These are phyloP conservation scores for Grapholita molesta DNA, from an alignment of 1,140 invertebrate genomes.

Conservation along the genomic window DNA sequence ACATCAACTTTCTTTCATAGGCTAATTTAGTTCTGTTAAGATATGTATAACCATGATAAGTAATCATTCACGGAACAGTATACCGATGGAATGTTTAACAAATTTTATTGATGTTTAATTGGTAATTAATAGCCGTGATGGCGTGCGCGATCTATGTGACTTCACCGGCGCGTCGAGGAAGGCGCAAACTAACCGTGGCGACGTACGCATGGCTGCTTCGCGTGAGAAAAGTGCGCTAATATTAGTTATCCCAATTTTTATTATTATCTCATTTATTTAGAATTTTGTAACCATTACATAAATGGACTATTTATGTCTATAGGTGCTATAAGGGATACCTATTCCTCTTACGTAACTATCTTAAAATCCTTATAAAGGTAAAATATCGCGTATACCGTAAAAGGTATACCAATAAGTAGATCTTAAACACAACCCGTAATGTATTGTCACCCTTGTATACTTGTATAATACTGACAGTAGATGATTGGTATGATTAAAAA, in stretches of 20 bases:
- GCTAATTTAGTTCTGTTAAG: too few relatives aligned
- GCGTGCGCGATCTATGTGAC: slow-evolving; percentile 46
- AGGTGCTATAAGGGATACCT: too few relatives aligned
- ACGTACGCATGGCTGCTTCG: slow-evolving; percentile 52
- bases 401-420: too few relatives aligned
- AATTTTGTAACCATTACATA: slow-evolving; percentile 22
- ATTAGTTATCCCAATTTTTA: slow-evolving; percentile 60
- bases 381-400: too few relatives aligned
- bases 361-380: too few relatives aligned
- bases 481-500: too few relatives aligned
- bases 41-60: too few relatives aligned
- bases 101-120: slow-evolving; percentile 22
- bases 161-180: slow-evolving; percentile 30
- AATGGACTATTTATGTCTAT: slow-evolving; percentile 30
- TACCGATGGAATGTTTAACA: slow-evolving; percentile 18
- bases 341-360: not conserved
- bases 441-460: too few relatives aligned
- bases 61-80: not conserved
- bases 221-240: slow-evolving; percentile 61
- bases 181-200: slow-evolving; percentile 60
- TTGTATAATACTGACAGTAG: too few relatives aligned
- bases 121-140: slow-evolving; percentile 21
- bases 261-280: slow-evolving; percentile 25
- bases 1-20: too few relatives aligned
- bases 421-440: too few relatives aligned